Evolutionary conservation across 2,797 vertebrate genomes (phyloP).

Genomic region (Meda fulgida): DNA sequence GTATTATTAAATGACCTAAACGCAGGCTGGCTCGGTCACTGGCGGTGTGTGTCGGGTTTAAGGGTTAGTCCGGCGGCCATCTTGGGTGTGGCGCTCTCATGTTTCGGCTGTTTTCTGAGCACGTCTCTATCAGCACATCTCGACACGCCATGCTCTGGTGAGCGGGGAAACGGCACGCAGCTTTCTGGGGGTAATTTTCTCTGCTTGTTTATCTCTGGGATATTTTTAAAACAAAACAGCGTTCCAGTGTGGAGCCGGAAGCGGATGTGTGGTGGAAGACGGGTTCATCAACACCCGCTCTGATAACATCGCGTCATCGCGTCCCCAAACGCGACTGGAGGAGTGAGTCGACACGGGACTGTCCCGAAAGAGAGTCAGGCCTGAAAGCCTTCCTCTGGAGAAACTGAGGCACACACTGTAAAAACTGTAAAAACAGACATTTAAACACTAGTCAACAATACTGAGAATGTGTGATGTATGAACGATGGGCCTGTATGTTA

Average conservation of each 20-base stretch:
- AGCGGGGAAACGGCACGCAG: constrained; percentile 2
- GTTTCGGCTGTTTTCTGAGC: background rate
- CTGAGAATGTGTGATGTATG: too few species aligned
- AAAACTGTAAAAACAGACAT: too few species aligned
- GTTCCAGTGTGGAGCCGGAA: constrained; percentile 19
- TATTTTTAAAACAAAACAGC: constrained; percentile 54
- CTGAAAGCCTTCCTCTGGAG: too few species aligned
- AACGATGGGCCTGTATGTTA: too few species aligned
- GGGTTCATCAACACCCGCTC: background rate
- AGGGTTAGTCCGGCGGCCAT: constrained; percentile 18
- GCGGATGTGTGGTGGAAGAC: constrained; percentile 11
- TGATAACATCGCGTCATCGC: constrained; percentile 18
- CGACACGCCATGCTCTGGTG: constrained; percentile 22
- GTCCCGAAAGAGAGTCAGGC: too few species aligned
- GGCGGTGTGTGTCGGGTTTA: background rate
- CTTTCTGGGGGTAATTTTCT: constrained; percentile 30
- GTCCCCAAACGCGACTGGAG: background rate
- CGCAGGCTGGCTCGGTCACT: background rate
- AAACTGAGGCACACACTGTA: too few species aligned
- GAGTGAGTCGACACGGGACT: background rate
- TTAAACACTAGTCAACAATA: too few species aligned
- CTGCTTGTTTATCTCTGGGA: constrained; percentile 44
- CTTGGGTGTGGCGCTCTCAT: constrained; percentile 30
- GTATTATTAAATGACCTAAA: background rate
- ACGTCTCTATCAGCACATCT: constrained; percentile 48